phyloP scores from a whole-genome alignment of 2,113 vertebrate genomes.

The Xerus inauris region DNA sequence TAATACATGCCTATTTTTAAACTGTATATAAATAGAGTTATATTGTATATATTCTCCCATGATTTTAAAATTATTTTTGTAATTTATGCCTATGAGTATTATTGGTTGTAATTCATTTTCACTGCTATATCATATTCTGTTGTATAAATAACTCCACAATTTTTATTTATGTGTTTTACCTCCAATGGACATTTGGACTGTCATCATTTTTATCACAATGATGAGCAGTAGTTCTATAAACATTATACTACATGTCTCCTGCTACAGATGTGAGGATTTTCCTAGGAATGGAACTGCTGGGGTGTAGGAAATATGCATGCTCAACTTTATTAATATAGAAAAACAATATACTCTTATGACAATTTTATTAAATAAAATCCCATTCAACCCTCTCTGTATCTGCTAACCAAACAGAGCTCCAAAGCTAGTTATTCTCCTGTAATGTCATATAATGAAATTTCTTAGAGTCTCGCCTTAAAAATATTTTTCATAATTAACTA shows the following conservation, averaged over 20 bases:
- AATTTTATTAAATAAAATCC: conserved; percentile 58
- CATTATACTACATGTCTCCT: not conserved
- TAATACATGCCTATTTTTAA: not conserved
- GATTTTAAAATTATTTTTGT: conserved; percentile 14
- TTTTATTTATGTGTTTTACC: not conserved
- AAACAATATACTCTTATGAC: not conserved
- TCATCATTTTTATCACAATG: not conserved
- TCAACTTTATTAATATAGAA: not conserved
- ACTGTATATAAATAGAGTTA: not conserved
- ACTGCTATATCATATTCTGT: not conserved
- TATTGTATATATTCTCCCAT: not conserved
- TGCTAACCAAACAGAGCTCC: conserved; percentile 46
- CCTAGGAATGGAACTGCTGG: not conserved
- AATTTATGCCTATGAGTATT: not conserved
- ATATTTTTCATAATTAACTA: conserved; percentile 20
- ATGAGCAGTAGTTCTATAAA: not conserved
- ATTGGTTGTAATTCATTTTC: not conserved
- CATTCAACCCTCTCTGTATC: not conserved
- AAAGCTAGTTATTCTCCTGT: not conserved
- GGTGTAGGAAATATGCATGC: not conserved
- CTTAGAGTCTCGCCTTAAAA: conserved; percentile 18
- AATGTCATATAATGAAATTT: conserved; percentile 55
- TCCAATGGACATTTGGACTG: not conserved
- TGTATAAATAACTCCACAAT: not conserved
- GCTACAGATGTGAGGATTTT: not conserved